These are phyloP conservation scores for Laterallus jamaicensis DNA, from an alignment of 2,113 vertebrate species.

Conservation along the genomic window DNA sequence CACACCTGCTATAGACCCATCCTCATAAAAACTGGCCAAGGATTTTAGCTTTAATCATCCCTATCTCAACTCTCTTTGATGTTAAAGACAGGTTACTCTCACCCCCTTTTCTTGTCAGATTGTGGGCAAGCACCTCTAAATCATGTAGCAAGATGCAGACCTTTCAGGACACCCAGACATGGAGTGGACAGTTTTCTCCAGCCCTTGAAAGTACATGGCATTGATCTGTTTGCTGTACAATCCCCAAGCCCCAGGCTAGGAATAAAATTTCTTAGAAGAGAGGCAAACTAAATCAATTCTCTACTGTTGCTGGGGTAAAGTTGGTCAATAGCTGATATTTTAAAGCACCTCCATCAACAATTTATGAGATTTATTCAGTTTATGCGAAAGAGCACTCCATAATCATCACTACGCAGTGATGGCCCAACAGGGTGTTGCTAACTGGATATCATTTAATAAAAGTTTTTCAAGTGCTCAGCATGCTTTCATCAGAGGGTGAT, in stretches of 20 bases:
- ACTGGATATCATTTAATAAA: slow-evolving; percentile 73
- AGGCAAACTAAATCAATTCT: slow-evolving; percentile 61
- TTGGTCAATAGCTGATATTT: slow-evolving; percentile 64
- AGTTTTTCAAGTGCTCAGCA: slow-evolving; percentile 73
- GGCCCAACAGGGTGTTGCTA: slow-evolving; percentile 71
- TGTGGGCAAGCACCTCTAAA: not conserved
- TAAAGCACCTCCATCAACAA: slow-evolving; percentile 61
- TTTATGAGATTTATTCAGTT: slow-evolving; percentile 72
- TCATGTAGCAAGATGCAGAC: not conserved
- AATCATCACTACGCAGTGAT: slow-evolving; percentile 67
- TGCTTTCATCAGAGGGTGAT: slow-evolving; percentile 71
- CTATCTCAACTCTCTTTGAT: slow-evolving; percentile 5
- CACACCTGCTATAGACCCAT: not conserved
- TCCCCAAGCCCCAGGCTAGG: slow-evolving; percentile 3
- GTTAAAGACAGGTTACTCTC: not conserved
- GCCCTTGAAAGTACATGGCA: slow-evolving; percentile 20
- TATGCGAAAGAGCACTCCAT: slow-evolving; percentile 70
- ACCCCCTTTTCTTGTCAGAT: not conserved
- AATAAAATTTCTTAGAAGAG: slow-evolving; percentile 56
- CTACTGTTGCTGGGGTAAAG: slow-evolving; percentile 52
- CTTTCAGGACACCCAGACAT: not conserved
- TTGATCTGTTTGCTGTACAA: slow-evolving; percentile 51
- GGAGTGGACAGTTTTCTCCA: not conserved
- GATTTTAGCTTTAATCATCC: slow-evolving; percentile 5
- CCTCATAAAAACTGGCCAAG: not conserved